Percentiles rank a stretch among this genome's conserved stretches.
Conservation (phyloP, 2,797 vertebrate species). For the Leontopithecus rosalia region DNA sequence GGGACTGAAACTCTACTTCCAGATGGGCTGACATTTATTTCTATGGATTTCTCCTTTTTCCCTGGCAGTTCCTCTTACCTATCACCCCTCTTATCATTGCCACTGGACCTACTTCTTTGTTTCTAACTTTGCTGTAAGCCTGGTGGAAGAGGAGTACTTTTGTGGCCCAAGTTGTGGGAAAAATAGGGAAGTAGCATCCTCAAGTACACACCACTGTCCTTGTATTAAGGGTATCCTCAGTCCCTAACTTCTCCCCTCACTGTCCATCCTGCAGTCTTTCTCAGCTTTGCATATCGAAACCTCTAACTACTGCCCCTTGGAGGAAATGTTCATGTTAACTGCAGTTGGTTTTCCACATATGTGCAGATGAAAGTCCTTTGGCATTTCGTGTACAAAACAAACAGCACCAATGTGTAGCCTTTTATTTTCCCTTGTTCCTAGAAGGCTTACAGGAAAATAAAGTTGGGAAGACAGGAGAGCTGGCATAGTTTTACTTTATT, state of each 20-base stretch:
- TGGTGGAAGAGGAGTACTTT: not conserved
- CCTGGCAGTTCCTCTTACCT: not conserved
- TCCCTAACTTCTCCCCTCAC: not conserved
- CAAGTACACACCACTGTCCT: not conserved
- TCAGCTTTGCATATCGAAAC: not conserved
- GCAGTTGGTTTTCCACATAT: not conserved
- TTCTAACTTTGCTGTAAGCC: not conserved
- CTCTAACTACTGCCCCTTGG: not conserved
- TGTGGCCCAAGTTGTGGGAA: not conserved
- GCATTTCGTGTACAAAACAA: not conserved
- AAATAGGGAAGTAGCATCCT: fast-evolving
- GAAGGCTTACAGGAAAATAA: not conserved
- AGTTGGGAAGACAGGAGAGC: not conserved
- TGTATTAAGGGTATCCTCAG: not conserved
- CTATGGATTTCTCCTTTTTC: not conserved
- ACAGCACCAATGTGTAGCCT: no score
- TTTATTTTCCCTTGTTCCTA: not conserved
- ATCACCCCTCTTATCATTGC: not conserved
- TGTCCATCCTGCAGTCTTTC: not conserved
- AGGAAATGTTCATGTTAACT: not conserved
- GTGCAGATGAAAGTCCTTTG: not conserved
- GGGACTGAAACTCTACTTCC: not conserved
- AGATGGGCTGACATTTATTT: not conserved
- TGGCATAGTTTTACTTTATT: not conserved
- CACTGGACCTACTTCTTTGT: not conserved